These are phyloP conservation scores for Caenorhabditis drosophilae DNA, from an alignment of 2,888 invertebrate species.

Conservation along the genomic window DNA sequence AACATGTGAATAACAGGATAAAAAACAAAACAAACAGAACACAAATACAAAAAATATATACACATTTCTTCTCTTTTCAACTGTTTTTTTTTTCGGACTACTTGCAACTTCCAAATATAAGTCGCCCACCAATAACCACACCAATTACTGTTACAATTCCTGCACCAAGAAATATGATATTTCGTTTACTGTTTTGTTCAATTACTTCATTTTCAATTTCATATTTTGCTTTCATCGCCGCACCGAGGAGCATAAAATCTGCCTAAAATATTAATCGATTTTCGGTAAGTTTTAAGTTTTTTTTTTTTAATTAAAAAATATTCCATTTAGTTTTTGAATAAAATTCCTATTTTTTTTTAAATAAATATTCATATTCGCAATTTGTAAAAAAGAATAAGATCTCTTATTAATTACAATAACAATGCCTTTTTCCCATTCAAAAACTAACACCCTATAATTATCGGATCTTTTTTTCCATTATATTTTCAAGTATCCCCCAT, in stretches of 20 bases:
- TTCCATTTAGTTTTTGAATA: not conserved
- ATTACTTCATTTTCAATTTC: slow-evolving; percentile 6
- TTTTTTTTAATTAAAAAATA: not conserved
- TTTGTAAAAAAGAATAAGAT: not conserved
- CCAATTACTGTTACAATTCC: slow-evolving; percentile 16
- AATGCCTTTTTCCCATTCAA: slow-evolving; percentile 3
- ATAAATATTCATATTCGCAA: too few species aligned
- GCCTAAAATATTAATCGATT: slow-evolving; percentile 24
- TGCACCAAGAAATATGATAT: slow-evolving; percentile 21
- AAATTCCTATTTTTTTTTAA: too few species aligned
- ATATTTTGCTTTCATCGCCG: slow-evolving; percentile 18
- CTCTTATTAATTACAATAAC: not conserved
- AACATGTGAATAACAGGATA: not conserved
- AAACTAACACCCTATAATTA: slow-evolving; percentile 38
- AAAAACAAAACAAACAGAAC: not conserved
- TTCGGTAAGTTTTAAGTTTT: not conserved
- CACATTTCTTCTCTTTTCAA: not conserved
- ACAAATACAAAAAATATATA: too few species aligned
- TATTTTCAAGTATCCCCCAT: not conserved
- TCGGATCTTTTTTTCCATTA: slow-evolving; percentile 15
- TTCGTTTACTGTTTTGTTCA: slow-evolving; percentile 2
- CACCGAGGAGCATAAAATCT: slow-evolving; percentile 34
- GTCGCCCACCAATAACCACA: slow-evolving; percentile 20
- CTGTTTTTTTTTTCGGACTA: not conserved
- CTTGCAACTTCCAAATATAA: slow-evolving; percentile 5